Evolutionary conservation across 2,797 vertebrate genomes (phyloP).

Genomic region (Gallinago stenura): DNA sequence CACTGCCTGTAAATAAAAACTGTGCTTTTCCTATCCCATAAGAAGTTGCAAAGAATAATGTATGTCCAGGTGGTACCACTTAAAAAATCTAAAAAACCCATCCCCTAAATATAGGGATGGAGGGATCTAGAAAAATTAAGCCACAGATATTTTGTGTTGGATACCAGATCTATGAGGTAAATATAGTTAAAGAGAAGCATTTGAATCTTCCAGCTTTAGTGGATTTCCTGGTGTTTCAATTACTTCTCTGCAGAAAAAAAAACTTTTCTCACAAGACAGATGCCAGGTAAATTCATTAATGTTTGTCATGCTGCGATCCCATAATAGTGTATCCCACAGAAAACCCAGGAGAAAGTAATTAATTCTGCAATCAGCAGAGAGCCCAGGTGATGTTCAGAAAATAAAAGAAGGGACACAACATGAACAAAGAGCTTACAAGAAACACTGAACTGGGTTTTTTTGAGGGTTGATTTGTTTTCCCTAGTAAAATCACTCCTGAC

Average conservation of each 20-base stretch:
- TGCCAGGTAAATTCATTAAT: not conserved
- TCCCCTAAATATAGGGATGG: not conserved
- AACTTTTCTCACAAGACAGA: not conserved
- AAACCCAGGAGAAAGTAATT: not conserved
- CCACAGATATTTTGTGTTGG: not conserved
- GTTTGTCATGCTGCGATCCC: not conserved
- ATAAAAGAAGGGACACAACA: not conserved
- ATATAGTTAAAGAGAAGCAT: not conserved
- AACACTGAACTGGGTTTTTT: not conserved
- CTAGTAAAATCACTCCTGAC: not conserved
- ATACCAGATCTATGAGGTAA: not conserved
- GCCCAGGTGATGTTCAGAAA: not conserved
- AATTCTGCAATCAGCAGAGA: not conserved
- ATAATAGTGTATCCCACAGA: not conserved
- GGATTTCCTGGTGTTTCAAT: not conserved
- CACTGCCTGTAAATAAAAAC: not conserved
- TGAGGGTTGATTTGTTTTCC: not conserved
- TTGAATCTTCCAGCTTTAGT: conserved; percentile 2
- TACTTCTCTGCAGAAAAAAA: not conserved
- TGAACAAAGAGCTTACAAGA: not conserved
- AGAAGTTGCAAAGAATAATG: not conserved
- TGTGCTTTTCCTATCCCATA: not conserved
- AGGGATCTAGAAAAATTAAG: not conserved
- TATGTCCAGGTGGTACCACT: not conserved
- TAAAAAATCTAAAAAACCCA: not conserved